These are phyloP conservation scores for Euproctis similis DNA, from an alignment of 2,888 invertebrate genomes.

Conservation along the genomic window DNA sequence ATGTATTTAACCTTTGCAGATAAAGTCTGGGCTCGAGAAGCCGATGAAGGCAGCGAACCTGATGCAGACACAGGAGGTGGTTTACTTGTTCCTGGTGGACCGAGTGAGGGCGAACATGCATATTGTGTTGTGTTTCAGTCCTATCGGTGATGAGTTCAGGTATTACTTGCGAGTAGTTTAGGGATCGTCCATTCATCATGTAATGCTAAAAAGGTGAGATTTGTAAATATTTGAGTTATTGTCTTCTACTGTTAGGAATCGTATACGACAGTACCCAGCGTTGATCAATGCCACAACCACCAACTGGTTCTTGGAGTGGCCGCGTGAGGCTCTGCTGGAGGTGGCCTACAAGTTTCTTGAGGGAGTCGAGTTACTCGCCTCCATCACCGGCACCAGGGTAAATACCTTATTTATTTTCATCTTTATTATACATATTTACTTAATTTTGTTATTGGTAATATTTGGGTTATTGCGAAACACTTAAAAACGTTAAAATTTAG, in stretches of 20 bases:
- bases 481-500: too few species aligned
- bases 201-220: too few species aligned
- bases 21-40: conserved; percentile 76
- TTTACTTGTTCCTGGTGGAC: conserved; percentile 86
- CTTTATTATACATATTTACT: too few species aligned
- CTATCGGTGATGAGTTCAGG: conserved; percentile 88
- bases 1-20: conserved; percentile 64
- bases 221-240: not conserved
- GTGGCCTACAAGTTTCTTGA: conserved; percentile 88
- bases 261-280: conserved; percentile 91
- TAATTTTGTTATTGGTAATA: too few species aligned
- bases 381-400: conserved; percentile 79
- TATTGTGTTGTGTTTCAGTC: conserved; percentile 90
- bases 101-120: conserved; percentile 85
- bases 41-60: conserved; percentile 75
- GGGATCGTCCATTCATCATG: too few species aligned
- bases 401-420: too few species aligned
- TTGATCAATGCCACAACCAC: conserved; percentile 91
- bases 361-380: conserved; percentile 82
- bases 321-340: conserved; percentile 90
- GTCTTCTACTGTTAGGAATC: too few species aligned
- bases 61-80: conserved; percentile 78
- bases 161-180: too few species aligned
- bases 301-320: conserved; percentile 94
- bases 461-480: too few species aligned